These are phyloP conservation scores for Nysson spinosus DNA, from an alignment of 2,888 invertebrate genomes.

Conservation along the genomic window DNA sequence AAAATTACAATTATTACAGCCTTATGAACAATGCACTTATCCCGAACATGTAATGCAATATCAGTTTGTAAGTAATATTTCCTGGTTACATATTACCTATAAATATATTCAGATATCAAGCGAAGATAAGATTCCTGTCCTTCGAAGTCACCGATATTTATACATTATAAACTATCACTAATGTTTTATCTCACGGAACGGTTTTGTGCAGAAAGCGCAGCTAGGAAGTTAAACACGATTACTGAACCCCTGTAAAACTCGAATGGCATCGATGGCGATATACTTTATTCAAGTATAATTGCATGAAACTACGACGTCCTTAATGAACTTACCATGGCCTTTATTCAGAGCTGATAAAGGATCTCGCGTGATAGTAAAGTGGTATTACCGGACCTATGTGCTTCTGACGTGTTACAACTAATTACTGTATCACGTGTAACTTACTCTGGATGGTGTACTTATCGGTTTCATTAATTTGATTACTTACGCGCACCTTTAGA, in stretches of 20 bases:
- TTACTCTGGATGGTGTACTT: background rate
- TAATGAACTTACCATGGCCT: background rate
- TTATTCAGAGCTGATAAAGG: background rate
- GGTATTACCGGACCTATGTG: background rate
- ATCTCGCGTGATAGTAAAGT: slow-evolving; percentile 1
- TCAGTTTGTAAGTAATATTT: no score
- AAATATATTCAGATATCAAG: no score
- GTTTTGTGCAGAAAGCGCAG: background rate
- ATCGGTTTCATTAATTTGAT: background rate
- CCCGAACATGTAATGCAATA: no score
- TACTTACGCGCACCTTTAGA: background rate
- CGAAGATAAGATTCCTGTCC: no score
- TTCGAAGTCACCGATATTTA: no score
- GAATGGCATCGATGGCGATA: background rate
- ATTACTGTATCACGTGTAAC: background rate
- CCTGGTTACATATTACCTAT: no score
- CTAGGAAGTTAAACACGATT: background rate
- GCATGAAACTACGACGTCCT: background rate
- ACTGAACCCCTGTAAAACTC: no score
- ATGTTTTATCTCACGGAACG: background rate
- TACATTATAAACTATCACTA: no score
- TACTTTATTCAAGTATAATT: no score
- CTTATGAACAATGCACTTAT: no score
- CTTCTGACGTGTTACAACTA: background rate
- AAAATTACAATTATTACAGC: no score